Evolutionary conservation across 2,113 vertebrate genomes (phyloP), one percentile per base, ranked within the genome.

Genomic region (Natator depressus): DNA sequence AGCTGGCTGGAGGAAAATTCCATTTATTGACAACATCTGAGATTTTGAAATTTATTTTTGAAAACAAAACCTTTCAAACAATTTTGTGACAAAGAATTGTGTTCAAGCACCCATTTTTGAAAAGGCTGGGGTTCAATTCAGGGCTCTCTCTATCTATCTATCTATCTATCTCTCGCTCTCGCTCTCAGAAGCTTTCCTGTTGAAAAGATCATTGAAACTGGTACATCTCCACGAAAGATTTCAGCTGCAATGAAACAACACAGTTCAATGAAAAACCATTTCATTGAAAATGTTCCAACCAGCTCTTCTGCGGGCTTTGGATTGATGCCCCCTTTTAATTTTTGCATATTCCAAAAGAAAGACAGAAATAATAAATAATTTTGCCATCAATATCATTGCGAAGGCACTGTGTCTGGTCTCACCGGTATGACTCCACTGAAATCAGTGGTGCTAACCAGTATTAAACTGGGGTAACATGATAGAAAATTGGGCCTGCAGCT

Each of bases 21-120:
- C 35, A n/a, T 31, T 69, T 8, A 13, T 69, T 19, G n/a, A 72
- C 65, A 69, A 69, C n/a, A 72, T 38, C 22, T 65, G 84, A 89
- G 27, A 50, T 42, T 95, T 94, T 87, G 80, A 53, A 93, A 92
- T 53, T 10, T 82, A 24, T 89, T 95, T 90, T 85, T 57, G 35
- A 80, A 93, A 93, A 93, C 38, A 86, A 90, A 93, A 13, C 1
- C 5, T 16, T 89, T 84, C 53, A 53, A 91, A 51, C 57, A 84
- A 82, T 65, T 91, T 88, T 81, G 19, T 72, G 86, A 88, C 93
- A n/a, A 78, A 65, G 53, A 84, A 3, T 5, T 84, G 16, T 54
- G 82, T 46, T 25, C 76, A 89, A 96, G 72, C 5, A 6, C 50
- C 55, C 51, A 2, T 54, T 95, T 88, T 53, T 35, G 54, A 25